Evolutionary conservation across 92 coral and sea anemone genomes (phyloP).

Genomic region (Pocillopora grandis): DNA sequence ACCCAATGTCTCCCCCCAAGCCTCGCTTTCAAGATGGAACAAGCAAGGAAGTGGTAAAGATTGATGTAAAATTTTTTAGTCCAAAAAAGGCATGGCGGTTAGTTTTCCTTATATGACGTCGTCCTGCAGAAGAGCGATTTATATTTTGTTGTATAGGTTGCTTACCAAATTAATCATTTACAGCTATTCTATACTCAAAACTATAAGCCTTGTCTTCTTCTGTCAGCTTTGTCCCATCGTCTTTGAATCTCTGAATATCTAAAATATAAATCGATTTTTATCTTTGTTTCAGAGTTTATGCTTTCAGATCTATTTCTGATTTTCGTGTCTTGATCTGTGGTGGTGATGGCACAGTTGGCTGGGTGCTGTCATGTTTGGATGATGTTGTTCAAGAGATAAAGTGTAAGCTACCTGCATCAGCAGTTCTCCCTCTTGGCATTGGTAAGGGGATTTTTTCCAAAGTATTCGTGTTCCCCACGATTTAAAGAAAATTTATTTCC

Average conservation of each 20-base stretch:
- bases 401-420: conserved; percentile 85
- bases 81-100: no score
- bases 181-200: no score
- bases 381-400: conserved; percentile 70
- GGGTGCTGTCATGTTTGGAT: conserved; percentile 94
- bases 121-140: no score
- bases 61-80: no score
- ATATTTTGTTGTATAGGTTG: no score
- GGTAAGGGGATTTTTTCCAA: conserved; percentile 48
- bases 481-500: no score
- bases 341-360: conserved; percentile 98
- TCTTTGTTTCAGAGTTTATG: conserved; percentile 62
- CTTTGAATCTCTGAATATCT: neutral
- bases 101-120: no score
- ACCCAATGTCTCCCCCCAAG: no score
- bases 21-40: no score
- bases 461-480: no score
- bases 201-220: neutral
- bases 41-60: no score
- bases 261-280: neutral
- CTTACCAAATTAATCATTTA: no score
- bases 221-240: neutral
- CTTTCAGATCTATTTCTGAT: conserved; percentile 73
- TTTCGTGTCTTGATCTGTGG: conserved; percentile 94
- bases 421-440: conserved; percentile 93